Conservation (phyloP, 1,140 invertebrate genomes). For the Physella acuta region DNA sequence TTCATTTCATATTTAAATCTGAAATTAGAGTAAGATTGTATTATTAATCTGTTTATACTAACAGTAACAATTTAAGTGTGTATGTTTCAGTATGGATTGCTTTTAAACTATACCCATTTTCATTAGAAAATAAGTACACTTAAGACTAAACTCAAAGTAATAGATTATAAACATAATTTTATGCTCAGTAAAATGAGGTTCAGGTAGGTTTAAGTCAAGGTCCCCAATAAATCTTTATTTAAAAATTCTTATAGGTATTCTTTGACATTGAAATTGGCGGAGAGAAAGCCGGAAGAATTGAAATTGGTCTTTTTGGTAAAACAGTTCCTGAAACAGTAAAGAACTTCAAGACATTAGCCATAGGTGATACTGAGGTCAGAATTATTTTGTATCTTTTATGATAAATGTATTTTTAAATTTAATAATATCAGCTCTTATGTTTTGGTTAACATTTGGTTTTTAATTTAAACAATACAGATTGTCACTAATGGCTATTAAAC, state of each 20-base stretch:
- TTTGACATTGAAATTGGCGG: slow-evolving; percentile 86
- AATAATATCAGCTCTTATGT: background rate
- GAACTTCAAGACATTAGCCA: slow-evolving; percentile 73
- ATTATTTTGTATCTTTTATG: background rate
- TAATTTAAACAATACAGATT: no score
- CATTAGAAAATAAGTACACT: background rate
- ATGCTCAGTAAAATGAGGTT: no score
- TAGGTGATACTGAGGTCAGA: slow-evolving; percentile 35
- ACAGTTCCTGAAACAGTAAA: slow-evolving; percentile 88
- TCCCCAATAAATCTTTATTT: background rate
- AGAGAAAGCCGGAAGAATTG: slow-evolving; percentile 77
- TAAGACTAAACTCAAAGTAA: background rate
- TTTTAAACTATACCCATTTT: no score
- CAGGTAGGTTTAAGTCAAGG: background rate
- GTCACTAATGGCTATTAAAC: no score
- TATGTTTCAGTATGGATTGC: background rate
- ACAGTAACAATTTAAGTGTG: no score
- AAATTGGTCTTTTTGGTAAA: slow-evolving; percentile 92
- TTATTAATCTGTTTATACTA: no score
- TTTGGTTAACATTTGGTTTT: no score
- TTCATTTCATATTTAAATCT: no score
- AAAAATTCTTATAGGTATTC: slow-evolving; percentile 73
- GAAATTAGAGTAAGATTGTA: no score
- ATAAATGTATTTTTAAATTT: background rate
- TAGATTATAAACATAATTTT: background rate